These are phyloP conservation scores for Platycercus adscitus DNA, from an alignment of 2,113 vertebrate species.

Conservation along the genomic window DNA sequence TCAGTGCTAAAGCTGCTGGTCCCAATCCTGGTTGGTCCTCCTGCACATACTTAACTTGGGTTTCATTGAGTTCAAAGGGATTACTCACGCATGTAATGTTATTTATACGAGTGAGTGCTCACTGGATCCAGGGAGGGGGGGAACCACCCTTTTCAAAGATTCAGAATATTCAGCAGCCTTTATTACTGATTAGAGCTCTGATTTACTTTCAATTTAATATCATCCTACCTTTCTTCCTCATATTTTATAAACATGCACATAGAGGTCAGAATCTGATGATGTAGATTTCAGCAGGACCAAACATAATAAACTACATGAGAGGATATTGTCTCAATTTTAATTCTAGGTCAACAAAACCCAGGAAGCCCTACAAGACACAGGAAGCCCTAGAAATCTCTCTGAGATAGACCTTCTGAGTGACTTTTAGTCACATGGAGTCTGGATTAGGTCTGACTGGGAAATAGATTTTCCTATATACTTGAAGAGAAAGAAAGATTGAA, in stretches of 20 bases:
- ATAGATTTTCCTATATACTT: background rate
- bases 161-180: slow-evolving; percentile 22
- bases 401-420: background rate
- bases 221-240: background rate
- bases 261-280: background rate
- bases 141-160: slow-evolving; percentile 33
- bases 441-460: background rate
- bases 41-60: slow-evolving; percentile 1
- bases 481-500: background rate
- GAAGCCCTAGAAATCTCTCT: background rate
- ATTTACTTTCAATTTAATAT: slow-evolving; percentile 42
- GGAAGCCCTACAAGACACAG: background rate
- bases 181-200: slow-evolving; percentile 42
- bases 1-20: background rate
- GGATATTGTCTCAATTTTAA: background rate
- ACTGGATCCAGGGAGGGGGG: background rate
- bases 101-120: slow-evolving; percentile 57
- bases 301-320: background rate
- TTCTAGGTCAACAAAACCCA: background rate
- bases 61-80: slow-evolving; percentile 57
- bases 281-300: background rate
- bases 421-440: background rate
- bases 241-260: background rate
- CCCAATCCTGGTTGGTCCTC: background rate
- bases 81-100: slow-evolving; percentile 53